Base-by-base conservation (phyloP, 2,888 invertebrate species). In the Ophioninae sp. region DNA sequence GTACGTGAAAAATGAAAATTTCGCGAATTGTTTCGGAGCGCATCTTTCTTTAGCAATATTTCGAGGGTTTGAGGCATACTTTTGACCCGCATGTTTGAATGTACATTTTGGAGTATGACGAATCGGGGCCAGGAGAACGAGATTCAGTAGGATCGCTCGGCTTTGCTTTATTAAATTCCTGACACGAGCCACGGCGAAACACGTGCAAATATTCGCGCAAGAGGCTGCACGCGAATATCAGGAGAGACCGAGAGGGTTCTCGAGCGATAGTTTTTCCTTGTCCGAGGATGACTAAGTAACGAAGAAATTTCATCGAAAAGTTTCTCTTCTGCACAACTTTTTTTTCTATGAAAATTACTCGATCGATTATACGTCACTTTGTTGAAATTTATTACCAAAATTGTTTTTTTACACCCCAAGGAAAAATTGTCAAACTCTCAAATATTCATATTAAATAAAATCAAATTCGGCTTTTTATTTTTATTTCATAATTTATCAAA, bases 81-180 rank as follows among this genome's bases (percentile, higher is more conserved):
- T 67, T 67, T 41, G 41, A 30, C 39, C 61, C 13, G 6, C 0
- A 44, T 30, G 3, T 30, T 30, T 30, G 30, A 56, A 7, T 64
- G 13, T 23, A 13, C 68, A 59, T 61, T 80, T 76, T 70, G 77
- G 41, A 75, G 61, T 65, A 81, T 62, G 57, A 21, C 76, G 72
- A 84, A 75, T 78, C 21, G 69, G 70, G 56, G 69, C n/a, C 65
- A 76, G 76, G 57, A 85, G 61, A 84, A 79, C 79, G 77, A 67
- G 74, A 77, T 81, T 80, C 74, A 68, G 81, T 56, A 75, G 17
- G 57, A 69, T 84, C 57, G 75, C 62, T 78, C 83, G 75, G 86
- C 84, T 87, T 88, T 88, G 88, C 91, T 92, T 92, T 92, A 93
- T 92, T 93, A 92, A 92, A 93, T 93, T 92, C 92, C 92, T 91